These are phyloP conservation scores for Chloroceryle amazona DNA, from an alignment of 2,797 vertebrate genomes.

Conservation along the genomic window DNA sequence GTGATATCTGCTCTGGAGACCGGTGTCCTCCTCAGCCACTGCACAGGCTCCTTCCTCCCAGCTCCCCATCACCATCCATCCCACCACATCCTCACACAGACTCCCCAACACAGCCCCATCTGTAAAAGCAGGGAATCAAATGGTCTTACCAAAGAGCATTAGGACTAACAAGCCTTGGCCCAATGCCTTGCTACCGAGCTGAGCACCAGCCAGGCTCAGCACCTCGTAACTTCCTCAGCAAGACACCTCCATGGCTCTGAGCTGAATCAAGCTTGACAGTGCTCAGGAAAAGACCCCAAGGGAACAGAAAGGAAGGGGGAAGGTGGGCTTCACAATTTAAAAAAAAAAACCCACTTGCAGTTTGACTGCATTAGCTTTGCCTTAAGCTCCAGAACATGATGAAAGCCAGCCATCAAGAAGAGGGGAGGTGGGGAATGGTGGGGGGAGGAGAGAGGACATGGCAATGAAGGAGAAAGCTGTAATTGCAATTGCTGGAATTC, in stretches of 20 bases:
- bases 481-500: constrained; percentile 73
- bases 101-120: not conserved
- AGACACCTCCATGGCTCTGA: not conserved
- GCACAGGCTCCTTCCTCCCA: not conserved
- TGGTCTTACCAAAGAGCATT: not conserved
- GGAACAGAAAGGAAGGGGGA: constrained; percentile 28
- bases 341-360: constrained; percentile 55
- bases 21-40: rapidly evolving
- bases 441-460: not conserved
- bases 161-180: not conserved
- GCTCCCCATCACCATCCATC: not conserved
- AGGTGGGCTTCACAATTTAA: constrained; percentile 55
- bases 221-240: not conserved
- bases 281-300: constrained; percentile 21
- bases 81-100: not conserved
- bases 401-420: constrained; percentile 15
- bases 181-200: not conserved
- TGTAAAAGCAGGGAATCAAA: not conserved
- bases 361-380: constrained; percentile 73
- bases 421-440: not conserved
- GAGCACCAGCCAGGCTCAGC: not conserved
- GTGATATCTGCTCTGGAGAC: rapidly evolving
- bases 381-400: constrained; percentile 62
- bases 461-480: constrained; percentile 44
- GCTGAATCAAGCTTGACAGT: constrained; percentile 46